Percentiles rank a stretch among this genome's conserved stretches.
Evolutionary conservation across 2,888 invertebrate genomes (phyloP).

Genomic region (Drosophila infuscata): DNA sequence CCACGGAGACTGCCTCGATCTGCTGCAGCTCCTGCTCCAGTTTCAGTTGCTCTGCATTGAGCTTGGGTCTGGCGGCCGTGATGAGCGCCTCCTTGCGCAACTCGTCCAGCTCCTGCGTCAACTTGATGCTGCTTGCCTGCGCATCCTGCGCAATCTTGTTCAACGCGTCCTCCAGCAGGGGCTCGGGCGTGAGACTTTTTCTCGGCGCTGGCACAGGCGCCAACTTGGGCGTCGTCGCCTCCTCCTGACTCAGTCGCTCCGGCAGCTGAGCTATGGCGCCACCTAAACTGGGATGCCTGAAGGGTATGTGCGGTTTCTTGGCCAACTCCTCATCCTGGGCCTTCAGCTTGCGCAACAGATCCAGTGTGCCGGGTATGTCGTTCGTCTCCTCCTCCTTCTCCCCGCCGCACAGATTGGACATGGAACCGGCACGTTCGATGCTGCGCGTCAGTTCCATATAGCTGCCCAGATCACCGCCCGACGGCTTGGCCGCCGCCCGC

Average conservation of each 20-base stretch:
- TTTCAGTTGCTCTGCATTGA: conserved; percentile 72
- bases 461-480: conserved; percentile 86
- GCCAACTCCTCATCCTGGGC: conserved; percentile 74
- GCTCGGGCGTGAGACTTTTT: conserved; percentile 85
- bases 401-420: conserved; percentile 86
- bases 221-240: conserved; percentile 84
- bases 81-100: conserved; percentile 84
- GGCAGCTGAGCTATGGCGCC: conserved; percentile 84
- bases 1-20: conserved; percentile 85
- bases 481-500: conserved; percentile 86
- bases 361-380: conserved; percentile 82
- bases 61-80: conserved; percentile 75
- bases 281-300: conserved; percentile 83
- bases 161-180: conserved; percentile 88
- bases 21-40: conserved; percentile 83
- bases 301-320: conserved; percentile 71
- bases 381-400: conserved; percentile 40
- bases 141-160: conserved; percentile 91
- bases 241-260: conserved; percentile 71
- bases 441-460: conserved; percentile 86
- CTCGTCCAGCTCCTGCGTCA: conserved; percentile 89
- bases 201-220: conserved; percentile 87
- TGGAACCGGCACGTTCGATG: conserved; percentile 88
- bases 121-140: conserved; percentile 89
- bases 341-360: conserved; percentile 79